Evolutionary conservation across 2,888 invertebrate species (phyloP).

Genomic region (Drosophila diplacantha): DNA sequence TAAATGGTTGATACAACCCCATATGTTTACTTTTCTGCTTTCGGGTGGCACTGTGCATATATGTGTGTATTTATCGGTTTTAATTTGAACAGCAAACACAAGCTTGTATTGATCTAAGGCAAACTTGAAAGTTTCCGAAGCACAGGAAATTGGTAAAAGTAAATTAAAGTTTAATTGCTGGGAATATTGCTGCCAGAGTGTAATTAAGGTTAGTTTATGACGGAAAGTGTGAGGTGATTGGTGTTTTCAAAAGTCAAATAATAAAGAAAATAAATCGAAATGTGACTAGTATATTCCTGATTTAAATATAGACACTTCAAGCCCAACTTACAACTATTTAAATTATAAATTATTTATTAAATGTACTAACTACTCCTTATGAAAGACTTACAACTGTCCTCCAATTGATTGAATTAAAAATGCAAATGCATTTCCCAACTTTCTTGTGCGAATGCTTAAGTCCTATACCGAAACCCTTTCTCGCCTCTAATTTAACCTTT

Average conservation of each 20-base stretch:
- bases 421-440: constrained; percentile 1
- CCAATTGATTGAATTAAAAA: neutral
- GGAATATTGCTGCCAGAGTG: neutral
- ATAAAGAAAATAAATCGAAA: neutral
- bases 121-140: neutral
- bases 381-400: too few species aligned
- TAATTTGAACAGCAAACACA: constrained; percentile 8
- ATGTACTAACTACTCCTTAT: too few species aligned
- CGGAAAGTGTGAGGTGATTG: neutral
- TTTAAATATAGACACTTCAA: neutral
- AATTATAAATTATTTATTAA: too few species aligned
- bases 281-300: neutral
- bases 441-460: neutral
- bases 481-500: neutral
- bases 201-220: neutral
- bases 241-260: neutral
- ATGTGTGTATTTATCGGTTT: constrained; percentile 19
- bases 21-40: constrained; percentile 18
- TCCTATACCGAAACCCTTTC: neutral
- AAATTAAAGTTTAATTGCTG: constrained; percentile 4
- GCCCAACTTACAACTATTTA: neutral
- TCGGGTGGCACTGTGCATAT: neutral
- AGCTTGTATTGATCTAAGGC: constrained; percentile 1
- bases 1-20: constrained; percentile 4
- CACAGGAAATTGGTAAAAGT: neutral